Base-by-base conservation (phyloP, 2,797 vertebrate genomes). In the Sebastes dallii region DNA sequence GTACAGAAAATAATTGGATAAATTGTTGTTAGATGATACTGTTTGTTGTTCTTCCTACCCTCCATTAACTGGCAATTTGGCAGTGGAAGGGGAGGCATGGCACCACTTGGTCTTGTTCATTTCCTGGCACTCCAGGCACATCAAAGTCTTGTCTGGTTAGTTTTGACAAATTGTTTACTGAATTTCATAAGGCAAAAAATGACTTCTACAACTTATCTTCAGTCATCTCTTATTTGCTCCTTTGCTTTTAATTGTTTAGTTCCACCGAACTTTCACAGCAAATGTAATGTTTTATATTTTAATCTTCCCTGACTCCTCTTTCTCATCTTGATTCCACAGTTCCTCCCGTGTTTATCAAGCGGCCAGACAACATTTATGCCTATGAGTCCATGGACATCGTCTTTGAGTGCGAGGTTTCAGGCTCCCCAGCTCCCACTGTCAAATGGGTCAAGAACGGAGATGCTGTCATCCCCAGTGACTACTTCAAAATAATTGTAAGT, bases 361-460 rank as follows among this genome's bases (percentile, higher is more conserved):
- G 93, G 8, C 98, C 98, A 1, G 72, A 87, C 36, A 97, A 97
- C 93, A 96, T 97, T 74, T 99, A 99, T 9, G 98, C 98, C 76
- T 97, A 97, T 0, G 98, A 99, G 86, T 99, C 98, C 68, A 97
- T 98, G 96, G 98, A 99, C 91, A 98, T 99, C 8, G 36, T 98
- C 68, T 99, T 99, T 27, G 97, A 99, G 91, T 99, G 98, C 13
- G 97, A 99, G 86, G 97, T 99, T 64, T 95, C 92, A 0, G 98
- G 98, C 4, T 97, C 96, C 1, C 98, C 98, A 0, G 86, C 97
- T 2, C 98, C 98, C n/a, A 97, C 98, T 0, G 97, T 99, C 80
- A 99, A 97, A 84, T 99, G 98, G 98, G 96, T 99, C 70, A 99
- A 99, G 92, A 99, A 99, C 3, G 98, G 98, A 60, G 98, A 99